These are phyloP conservation scores for Heterodera filipjevi DNA, from an alignment of 2,888 invertebrate species.

Conservation along the genomic window DNA sequence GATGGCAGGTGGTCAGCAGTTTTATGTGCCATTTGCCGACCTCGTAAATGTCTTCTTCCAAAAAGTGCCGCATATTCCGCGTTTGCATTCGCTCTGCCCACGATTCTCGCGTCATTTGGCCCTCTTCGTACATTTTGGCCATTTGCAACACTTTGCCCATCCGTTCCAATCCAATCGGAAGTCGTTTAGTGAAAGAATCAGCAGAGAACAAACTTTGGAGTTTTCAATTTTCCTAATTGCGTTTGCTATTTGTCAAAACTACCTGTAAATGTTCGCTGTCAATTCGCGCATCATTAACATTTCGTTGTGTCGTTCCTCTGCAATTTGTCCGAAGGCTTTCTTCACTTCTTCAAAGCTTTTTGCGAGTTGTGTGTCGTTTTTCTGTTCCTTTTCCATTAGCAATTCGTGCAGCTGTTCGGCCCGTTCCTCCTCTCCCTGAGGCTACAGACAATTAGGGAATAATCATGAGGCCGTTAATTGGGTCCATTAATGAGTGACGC, in stretches of 20 bases:
- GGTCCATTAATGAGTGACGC: too few species aligned
- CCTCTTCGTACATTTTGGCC: conserved; percentile 56
- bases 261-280: conserved; percentile 46
- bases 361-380: conserved; percentile 38
- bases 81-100: conserved; percentile 65
- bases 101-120: conserved; percentile 52
- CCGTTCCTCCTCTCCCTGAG: conserved; percentile 44
- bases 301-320: conserved; percentile 43
- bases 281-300: conserved; percentile 39
- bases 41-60: conserved; percentile 63
- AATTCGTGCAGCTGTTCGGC: conserved; percentile 51
- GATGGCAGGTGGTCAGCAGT: background rate
- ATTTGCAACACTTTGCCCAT: conserved; percentile 58
- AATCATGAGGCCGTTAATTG: conserved; percentile 26
- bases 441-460: conserved; percentile 34
- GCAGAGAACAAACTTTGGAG: conserved; percentile 24
- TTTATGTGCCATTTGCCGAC: conserved; percentile 38
- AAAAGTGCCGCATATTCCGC: conserved; percentile 63
- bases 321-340: conserved; percentile 53
- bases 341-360: conserved; percentile 60
- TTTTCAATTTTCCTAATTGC: background rate
- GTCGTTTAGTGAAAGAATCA: conserved; percentile 36
- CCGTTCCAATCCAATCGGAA: conserved; percentile 50
- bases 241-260: background rate
- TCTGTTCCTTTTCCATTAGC: conserved; percentile 28